Evolutionary conservation across 2,113 vertebrate species (phyloP).

Genomic region (Gymnobelideus leadbeateri): DNA sequence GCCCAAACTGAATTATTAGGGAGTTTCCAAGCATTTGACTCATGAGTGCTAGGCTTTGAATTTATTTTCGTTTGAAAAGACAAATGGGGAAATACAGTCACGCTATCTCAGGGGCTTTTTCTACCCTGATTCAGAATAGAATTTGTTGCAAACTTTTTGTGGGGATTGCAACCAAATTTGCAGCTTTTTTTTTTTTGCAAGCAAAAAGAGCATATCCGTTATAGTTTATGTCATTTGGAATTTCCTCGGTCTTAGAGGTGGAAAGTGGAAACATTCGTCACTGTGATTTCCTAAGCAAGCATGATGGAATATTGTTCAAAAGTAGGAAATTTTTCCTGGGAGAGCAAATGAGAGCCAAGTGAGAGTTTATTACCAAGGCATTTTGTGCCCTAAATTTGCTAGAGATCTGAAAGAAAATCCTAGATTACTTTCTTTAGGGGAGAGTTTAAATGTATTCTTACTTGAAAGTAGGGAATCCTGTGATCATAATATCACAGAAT

Average conservation of each 20-base stretch:
- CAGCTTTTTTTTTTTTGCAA: constrained; percentile 45
- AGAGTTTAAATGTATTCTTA: not conserved
- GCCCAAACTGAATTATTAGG: constrained; percentile 54
- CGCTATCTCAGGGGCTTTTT: constrained; percentile 32
- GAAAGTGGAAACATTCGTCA: constrained; percentile 45
- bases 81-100: constrained; percentile 5
- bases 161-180: not conserved
- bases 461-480: not conserved
- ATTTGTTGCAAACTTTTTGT: constrained; percentile 35
- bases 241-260: constrained; percentile 32
- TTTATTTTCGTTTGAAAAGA: constrained; percentile 58
- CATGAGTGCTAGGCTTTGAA: not conserved
- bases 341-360: not conserved
- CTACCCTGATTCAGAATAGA: constrained; percentile 53
- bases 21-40: constrained; percentile 70
- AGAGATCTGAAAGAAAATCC: not conserved
- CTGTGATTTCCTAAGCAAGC: constrained; percentile 51
- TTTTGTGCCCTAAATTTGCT: not conserved
- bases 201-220: constrained; percentile 34
- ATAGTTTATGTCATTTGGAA: constrained; percentile 50
- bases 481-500: not conserved
- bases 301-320: constrained; percentile 55
- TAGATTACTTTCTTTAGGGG: not conserved
- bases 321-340: constrained; percentile 44
- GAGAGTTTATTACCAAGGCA: not conserved